These are phyloP conservation scores for Poecilia velifera DNA, from an alignment of 2,797 vertebrate genomes.

Conservation along the genomic window DNA sequence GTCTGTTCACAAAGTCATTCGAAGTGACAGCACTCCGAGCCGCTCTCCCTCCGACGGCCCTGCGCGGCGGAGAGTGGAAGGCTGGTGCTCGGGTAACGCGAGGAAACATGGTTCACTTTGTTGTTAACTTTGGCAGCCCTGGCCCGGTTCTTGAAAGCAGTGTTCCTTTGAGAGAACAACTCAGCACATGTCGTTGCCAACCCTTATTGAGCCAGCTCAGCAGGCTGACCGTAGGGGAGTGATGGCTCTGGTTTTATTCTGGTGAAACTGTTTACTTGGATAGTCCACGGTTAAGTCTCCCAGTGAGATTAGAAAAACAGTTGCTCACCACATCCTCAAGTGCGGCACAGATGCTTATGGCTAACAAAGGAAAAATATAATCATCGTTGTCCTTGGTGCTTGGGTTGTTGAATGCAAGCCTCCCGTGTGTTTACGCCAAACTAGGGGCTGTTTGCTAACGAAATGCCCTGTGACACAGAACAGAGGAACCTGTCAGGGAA, in stretches of 20 bases:
- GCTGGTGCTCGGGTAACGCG: conserved; percentile 47
- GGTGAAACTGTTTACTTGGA: conserved; percentile 38
- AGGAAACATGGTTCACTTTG: conserved; percentile 49
- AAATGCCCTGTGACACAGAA: neutral
- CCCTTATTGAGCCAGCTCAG: conserved; percentile 26
- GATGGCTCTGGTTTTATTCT: conserved; percentile 30
- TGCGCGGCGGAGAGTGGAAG: conserved; percentile 32
- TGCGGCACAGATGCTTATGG: conserved; percentile 35
- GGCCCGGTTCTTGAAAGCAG: conserved; percentile 36
- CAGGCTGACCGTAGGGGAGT: conserved; percentile 20
- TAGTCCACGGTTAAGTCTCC: conserved; percentile 26
- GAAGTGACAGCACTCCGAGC: conserved; percentile 73
- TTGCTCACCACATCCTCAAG: conserved; percentile 39
- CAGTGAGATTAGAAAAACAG: conserved; percentile 28
- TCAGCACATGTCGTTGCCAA: conserved; percentile 29
- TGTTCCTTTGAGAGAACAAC: conserved; percentile 42
- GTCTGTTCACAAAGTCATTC: conserved; percentile 75
- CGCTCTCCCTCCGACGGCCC: conserved; percentile 48
- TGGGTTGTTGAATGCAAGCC: conserved; percentile 33
- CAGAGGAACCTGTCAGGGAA: neutral
- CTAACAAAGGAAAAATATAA: conserved; percentile 36
- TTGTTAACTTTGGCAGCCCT: conserved; percentile 71
- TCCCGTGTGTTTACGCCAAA: conserved; percentile 43
- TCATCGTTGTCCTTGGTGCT: conserved; percentile 31
- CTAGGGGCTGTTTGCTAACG: conserved; percentile 8